Conservation (phyloP, 2,113 vertebrate species). For the human (Homo sapiens) region DNA sequence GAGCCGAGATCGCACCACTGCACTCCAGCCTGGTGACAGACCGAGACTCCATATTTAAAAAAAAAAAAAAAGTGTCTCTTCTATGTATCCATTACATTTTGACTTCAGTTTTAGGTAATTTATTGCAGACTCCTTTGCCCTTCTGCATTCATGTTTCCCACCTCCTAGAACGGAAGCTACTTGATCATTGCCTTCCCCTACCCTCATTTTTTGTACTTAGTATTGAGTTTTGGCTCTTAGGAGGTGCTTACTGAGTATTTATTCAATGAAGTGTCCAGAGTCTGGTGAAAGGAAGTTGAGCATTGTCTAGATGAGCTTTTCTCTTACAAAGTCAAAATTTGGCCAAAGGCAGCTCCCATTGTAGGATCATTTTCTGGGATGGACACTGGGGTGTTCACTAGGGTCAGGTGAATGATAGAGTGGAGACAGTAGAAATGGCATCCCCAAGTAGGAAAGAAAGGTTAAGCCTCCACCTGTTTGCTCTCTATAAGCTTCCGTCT, state of each 20-base stretch:
- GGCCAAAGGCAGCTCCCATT: background rate
- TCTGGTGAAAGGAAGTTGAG: background rate
- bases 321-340: background rate
- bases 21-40: too few species aligned
- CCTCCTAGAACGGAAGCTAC: background rate
- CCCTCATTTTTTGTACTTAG: too few species aligned
- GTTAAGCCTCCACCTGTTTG: background rate
- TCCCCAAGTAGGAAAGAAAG: background rate
- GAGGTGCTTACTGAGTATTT: background rate
- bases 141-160: background rate
- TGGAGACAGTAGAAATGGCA: background rate
- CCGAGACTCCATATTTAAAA: too few species aligned
- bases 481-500: background rate
- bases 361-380: background rate
- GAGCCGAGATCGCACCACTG: too few species aligned
- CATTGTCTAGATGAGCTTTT: background rate
- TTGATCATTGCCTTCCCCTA: too few species aligned
- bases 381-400: background rate
- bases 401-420: background rate
- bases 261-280: background rate
- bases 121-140: too few species aligned
- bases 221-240: background rate
- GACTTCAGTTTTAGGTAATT: background rate
- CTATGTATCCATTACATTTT: too few species aligned
- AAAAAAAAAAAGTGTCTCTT: too few species aligned